Conservation (phyloP, 2,113 vertebrate genomes). For the Cricetomys ansorgei region DNA sequence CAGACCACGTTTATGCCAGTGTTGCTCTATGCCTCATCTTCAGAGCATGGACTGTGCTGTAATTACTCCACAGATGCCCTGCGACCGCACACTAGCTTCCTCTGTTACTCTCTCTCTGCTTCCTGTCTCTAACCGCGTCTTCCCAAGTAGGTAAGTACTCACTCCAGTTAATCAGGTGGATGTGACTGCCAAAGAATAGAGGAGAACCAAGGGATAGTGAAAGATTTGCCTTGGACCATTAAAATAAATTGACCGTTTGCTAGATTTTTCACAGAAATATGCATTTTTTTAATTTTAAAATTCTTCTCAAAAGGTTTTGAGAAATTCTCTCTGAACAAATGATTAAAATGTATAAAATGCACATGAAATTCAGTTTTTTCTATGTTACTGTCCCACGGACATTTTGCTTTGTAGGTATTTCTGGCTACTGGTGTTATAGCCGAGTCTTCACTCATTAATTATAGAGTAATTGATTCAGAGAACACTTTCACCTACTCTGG, state of each 20-base stretch:
- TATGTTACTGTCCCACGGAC: not conserved
- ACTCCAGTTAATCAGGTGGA: not conserved
- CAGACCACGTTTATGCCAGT: not conserved
- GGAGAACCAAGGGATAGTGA: not conserved
- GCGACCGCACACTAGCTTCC: not conserved
- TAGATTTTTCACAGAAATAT: not conserved
- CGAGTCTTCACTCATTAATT: not conserved
- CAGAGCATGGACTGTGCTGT: no score
- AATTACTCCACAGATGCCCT: not conserved
- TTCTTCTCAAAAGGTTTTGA: not conserved
- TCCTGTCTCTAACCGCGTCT: not conserved
- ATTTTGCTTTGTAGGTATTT: not conserved
- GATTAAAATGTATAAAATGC: not conserved
- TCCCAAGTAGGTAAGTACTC: not conserved
- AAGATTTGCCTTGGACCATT: not conserved
- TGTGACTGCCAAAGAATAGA: not conserved
- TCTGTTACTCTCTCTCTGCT: not conserved
- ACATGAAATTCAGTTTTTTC: not conserved
- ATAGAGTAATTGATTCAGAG: not conserved
- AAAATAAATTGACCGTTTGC: not conserved
- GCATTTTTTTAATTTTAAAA: not conserved
- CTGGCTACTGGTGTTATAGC: not conserved
- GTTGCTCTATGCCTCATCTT: not conserved
- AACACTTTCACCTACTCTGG: not conserved
- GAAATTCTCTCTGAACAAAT: not conserved